Conservation (phyloP, 30 jellyfish, hydroid and myxozoan genomes). For the Aurelia coerulea region DNA sequence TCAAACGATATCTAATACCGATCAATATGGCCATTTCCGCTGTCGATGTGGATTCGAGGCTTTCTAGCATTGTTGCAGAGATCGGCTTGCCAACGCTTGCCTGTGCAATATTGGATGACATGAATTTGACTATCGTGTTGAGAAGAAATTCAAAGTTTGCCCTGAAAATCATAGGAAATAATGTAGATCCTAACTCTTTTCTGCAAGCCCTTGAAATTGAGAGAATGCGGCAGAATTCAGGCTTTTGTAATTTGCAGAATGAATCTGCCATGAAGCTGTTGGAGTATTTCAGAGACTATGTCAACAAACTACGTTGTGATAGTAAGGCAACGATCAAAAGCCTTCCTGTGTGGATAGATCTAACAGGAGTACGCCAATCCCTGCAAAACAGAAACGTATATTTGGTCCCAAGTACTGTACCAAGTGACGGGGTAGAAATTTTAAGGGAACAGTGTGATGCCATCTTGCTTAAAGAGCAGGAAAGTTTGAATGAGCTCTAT, state of each 20-base stretch:
- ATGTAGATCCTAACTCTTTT: not conserved
- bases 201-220: constrained; percentile 28
- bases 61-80: not conserved
- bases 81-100: constrained; percentile 19
- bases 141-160: not conserved
- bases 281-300: constrained; percentile 6
- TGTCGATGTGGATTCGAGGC: no score
- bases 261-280: constrained; percentile 27
- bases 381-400: not conserved
- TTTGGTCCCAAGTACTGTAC: constrained; percentile 25
- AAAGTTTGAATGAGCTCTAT: not conserved
- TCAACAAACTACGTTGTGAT: no score
- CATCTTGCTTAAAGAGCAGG: constrained; percentile 9
- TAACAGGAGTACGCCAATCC: not conserved
- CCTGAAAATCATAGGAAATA: not conserved
- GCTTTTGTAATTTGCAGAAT: not conserved
- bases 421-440: constrained; percentile 7
- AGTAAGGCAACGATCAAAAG: no score
- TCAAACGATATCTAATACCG: not conserved
- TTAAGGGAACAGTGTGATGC: constrained; percentile 5
- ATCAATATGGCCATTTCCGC: constrained; percentile 37
- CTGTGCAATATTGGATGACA: no score
- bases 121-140: no score
- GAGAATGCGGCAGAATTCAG: not conserved
- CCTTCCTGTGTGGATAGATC: no score